phyloP scores from a whole-genome alignment of 2,888 invertebrate genomes.

The Acrocyrtus sp. region DNA sequence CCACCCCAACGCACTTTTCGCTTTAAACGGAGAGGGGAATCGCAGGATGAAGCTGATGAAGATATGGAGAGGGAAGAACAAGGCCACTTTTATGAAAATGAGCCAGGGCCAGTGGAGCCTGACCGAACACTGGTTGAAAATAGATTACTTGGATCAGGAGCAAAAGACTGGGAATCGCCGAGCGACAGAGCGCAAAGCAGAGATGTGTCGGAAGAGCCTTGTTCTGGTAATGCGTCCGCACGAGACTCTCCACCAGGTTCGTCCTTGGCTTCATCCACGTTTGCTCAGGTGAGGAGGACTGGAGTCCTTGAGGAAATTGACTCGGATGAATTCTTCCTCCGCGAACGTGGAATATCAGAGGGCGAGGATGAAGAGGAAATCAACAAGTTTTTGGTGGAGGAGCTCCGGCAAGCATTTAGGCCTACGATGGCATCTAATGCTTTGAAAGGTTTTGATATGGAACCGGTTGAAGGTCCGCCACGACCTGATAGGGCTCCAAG shows the following conservation, averaged over 20 bases:
- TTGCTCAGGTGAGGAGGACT: constrained; percentile 46
- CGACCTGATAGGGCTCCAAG: constrained; percentile 54
- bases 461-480: constrained; percentile 68
- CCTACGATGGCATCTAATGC: constrained; percentile 61
- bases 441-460: constrained; percentile 72
- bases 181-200: constrained; percentile 55
- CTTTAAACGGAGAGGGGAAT: constrained; percentile 44
- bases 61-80: constrained; percentile 65
- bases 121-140: constrained; percentile 17
- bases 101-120: constrained; percentile 9
- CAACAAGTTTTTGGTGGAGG: constrained; percentile 79
- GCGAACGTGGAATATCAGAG: constrained; percentile 80
- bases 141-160: constrained; percentile 57
- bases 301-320: constrained; percentile 83
- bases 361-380: constrained; percentile 81
- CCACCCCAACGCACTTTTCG: constrained; percentile 44
- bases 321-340: constrained; percentile 86
- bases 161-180: constrained; percentile 63
- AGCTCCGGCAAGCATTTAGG: constrained; percentile 82
- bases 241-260: constrained; percentile 59
- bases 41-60: constrained; percentile 66
- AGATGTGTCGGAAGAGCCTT: constrained; percentile 60
- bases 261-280: constrained; percentile 55
- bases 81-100: constrained; percentile 37
- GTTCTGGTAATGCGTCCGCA: constrained; percentile 49